A percentile compares a stretch with the other conserved stretches of the same genome.
Conservation (phyloP, 2,797 vertebrate genomes). For the Tenualosa thibaudeaui region DNA sequence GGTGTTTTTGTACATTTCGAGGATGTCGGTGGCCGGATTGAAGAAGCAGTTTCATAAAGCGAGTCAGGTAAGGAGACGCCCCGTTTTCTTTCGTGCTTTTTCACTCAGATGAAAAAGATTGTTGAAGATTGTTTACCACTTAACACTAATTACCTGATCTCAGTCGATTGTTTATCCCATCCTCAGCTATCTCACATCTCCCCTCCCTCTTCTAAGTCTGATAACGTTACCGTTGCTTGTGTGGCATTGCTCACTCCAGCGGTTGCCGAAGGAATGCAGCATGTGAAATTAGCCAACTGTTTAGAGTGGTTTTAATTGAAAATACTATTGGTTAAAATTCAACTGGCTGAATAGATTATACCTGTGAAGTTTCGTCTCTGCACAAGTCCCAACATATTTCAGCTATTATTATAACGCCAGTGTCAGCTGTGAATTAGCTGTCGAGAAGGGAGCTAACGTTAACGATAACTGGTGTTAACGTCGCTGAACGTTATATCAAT, state of each 20-base stretch:
- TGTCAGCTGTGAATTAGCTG: neutral
- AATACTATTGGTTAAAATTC: neutral
- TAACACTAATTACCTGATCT: neutral
- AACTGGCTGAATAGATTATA: neutral
- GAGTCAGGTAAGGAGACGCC: slow-evolving; percentile 83
- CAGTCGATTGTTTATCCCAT: neutral
- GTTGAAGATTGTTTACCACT: neutral
- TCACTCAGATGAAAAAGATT: neutral
- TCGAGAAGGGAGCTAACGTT: neutral
- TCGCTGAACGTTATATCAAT: neutral
- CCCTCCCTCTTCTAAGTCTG: neutral
- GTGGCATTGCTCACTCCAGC: slow-evolving; percentile 12
- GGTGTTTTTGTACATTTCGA: slow-evolving; percentile 28
- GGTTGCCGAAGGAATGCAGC: slow-evolving; percentile 28
- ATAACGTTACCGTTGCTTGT: slow-evolving; percentile 2
- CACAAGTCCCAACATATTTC: neutral
- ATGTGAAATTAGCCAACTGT: neutral
- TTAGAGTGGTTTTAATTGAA: neutral
- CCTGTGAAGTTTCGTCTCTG: neutral
- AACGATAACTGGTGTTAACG: neutral
- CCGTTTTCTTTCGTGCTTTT: slow-evolving; percentile 6
- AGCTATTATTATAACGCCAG: neutral
- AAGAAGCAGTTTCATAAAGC: slow-evolving; percentile 97
- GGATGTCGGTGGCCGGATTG: slow-evolving; percentile 91
- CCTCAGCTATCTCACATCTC: neutral